A percentile compares a stretch with the other conserved stretches of the same genome.
phyloP scores from a whole-genome alignment of 2,113 vertebrate genomes.

The Rhinoptilus africanus region DNA sequence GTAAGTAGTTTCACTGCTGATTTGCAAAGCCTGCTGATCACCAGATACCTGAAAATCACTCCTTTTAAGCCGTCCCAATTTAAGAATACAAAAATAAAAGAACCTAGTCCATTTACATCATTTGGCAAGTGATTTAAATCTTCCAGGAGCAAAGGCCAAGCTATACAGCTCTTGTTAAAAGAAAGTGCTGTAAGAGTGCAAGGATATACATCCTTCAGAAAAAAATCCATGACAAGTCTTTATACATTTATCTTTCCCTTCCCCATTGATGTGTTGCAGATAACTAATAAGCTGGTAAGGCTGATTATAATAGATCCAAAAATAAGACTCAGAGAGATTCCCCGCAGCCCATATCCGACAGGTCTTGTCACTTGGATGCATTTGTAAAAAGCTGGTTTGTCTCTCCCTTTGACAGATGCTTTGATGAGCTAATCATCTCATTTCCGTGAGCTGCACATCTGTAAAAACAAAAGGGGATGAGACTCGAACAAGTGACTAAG shows the following conservation, averaged over 20 bases:
- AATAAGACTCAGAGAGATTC: slow-evolving; percentile 38
- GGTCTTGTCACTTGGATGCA: slow-evolving; percentile 48
- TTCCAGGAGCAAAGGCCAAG: neutral
- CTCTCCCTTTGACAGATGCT: slow-evolving; percentile 59
- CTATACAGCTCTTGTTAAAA: neutral
- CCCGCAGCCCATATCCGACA: slow-evolving; percentile 27
- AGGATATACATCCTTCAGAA: neutral
- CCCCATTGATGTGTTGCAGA: neutral
- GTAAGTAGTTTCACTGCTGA: neutral
- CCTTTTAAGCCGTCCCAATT: neutral
- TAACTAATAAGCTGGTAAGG: slow-evolving; percentile 29
- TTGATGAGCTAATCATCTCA: slow-evolving; percentile 66
- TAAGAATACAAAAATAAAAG: neutral
- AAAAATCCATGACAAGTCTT: neutral
- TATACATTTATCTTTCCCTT: neutral
- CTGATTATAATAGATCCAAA: slow-evolving; percentile 37
- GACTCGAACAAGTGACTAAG: slow-evolving; percentile 40
- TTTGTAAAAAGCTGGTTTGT: slow-evolving; percentile 51
- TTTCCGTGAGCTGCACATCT: slow-evolving; percentile 57
- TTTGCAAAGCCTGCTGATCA: neutral
- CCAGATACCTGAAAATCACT: neutral
- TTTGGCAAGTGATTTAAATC: neutral
- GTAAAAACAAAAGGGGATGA: slow-evolving; percentile 59
- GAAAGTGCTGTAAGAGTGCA: neutral
- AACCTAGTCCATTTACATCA: neutral